Conservation (phyloP, 2,888 invertebrate genomes). For the Nineta flava region DNA sequence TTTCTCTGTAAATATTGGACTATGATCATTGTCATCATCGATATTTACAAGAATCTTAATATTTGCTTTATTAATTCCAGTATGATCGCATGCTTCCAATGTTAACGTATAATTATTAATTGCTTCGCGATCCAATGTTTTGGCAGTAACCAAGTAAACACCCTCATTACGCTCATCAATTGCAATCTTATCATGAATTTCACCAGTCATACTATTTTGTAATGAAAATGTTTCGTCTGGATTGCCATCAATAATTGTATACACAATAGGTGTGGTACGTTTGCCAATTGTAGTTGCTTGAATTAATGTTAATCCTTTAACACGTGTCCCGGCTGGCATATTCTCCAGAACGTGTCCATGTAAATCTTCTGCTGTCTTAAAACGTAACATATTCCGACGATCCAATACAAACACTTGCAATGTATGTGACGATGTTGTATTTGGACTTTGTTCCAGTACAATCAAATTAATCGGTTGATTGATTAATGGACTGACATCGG, state of each 20-base stretch:
- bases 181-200: constrained; percentile 31
- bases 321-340: constrained; percentile 49
- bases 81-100: constrained; percentile 64
- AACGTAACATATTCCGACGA: constrained; percentile 64
- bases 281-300: constrained; percentile 48
- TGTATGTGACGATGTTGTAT: constrained; percentile 62
- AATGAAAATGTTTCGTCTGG: constrained; percentile 58
- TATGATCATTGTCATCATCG: constrained; percentile 82
- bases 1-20: constrained; percentile 64
- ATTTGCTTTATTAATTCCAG: constrained; percentile 64
- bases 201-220: constrained; percentile 37
- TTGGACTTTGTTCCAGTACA: constrained; percentile 66
- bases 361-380: constrained; percentile 42
- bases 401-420: constrained; percentile 71
- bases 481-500: constrained; percentile 65
- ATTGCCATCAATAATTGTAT: constrained; percentile 65
- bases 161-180: constrained; percentile 37
- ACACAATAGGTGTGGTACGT: constrained; percentile 49
- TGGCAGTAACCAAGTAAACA: constrained; percentile 58
- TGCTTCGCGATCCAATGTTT: constrained; percentile 63
- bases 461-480: constrained; percentile 68
- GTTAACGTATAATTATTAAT: constrained; percentile 55
- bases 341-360: constrained; percentile 67
- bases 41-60: constrained; percentile 63
- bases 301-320: constrained; percentile 55